Base-by-base conservation (phyloP, 2,888 invertebrate species). In the Euzophera pinguis region DNA sequence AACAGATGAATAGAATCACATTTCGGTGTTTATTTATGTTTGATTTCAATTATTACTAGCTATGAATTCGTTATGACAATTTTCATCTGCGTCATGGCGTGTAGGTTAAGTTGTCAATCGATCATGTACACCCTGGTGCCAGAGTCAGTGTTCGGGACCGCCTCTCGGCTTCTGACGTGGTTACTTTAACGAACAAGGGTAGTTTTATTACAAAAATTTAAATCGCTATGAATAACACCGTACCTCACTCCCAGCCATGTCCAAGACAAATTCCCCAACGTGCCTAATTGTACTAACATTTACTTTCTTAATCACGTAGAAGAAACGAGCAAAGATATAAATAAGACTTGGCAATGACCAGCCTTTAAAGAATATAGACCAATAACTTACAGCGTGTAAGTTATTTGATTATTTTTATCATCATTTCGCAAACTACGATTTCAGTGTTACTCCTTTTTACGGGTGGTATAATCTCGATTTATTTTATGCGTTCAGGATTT, bases 281-380 rank as follows among this genome's bases (percentile, higher is more conserved):
- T 69, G 69, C 75, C 82, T 84, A 84, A 86, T 84, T 84, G 83
- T 76, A 80, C 84, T 61, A 84, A 85, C 81, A 84, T 84, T 86
- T 85, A 75, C 83, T 79, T 73, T 74, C 76, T 76, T 81, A 83
- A 86, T 84, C 82, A 84, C 81, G 78, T 77, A 75, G 78, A 75
- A 76, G 71, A 66, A 71, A 73, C 68, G 63, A 65, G 56, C 56
- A 50, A 39, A 37, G 54, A 70, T 61, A 75, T 78, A 76, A 78
- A 78, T 78, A 78, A 68, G 58, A 45, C 13, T 35, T 22, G 51
- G 34, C 22, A 34, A 41, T 29, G 34, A 41, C 34, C 17, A 16
- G 32, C 17, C 17, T 9, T 13, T 8, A 42, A 14, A 35, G 43
- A 43, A 43, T 22, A 35, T 43, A 51, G 35, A 5, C 43, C 43